Base-by-base conservation (phyloP, 2,797 vertebrate genomes). In the Hemitrygon akajei region DNA sequence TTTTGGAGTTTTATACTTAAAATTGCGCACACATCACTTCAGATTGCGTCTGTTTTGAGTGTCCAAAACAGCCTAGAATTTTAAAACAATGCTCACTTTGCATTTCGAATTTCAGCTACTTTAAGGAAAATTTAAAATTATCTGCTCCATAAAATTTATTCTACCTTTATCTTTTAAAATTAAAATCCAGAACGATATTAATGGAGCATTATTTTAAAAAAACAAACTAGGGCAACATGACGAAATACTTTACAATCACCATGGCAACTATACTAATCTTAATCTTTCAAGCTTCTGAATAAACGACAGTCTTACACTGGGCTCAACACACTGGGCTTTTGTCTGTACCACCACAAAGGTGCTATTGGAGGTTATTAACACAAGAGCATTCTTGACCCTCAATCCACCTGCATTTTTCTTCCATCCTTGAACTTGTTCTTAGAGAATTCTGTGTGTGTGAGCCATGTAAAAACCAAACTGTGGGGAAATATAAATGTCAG, bases 271-370 rank as follows among this genome's bases (percentile, higher is more conserved):
- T 95, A 96, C 96, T 97, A 97, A 97, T 97, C 96, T 96, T 96
- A 96, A 96, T 96, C 96, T 95, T 96, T 97, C 96, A 96, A 96
- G 97, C 96, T 92, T 95, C 96, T 96, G 96, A 97, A 96, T 97
- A 96, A 94, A 96, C 95, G 94, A 94, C 96, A 94, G 96, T 96
- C 96, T 95, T 96, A 95, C 96, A 96, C 95, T 95, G 95, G 96
- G 95, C 94, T 96, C 96, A 96, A 96, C 97, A 97, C 96, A 96
- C 97, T 96, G 96, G 95, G 97, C 97, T 96, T 97, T 97, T 97
- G 97, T 97, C 94, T 93, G 9, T 79, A 89, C 34, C 71, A 95
- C 94, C 94, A 81, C 77, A 93, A 77, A 75, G 73, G 37, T 93
- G 93, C 93, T 80, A 91, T 73, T 71, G 89, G 89, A 14, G 34